Evolutionary conservation across 2,113 vertebrate genomes (phyloP), one percentile per base, ranked within the genome.

Genomic region (Microcebus griseorufus): DNA sequence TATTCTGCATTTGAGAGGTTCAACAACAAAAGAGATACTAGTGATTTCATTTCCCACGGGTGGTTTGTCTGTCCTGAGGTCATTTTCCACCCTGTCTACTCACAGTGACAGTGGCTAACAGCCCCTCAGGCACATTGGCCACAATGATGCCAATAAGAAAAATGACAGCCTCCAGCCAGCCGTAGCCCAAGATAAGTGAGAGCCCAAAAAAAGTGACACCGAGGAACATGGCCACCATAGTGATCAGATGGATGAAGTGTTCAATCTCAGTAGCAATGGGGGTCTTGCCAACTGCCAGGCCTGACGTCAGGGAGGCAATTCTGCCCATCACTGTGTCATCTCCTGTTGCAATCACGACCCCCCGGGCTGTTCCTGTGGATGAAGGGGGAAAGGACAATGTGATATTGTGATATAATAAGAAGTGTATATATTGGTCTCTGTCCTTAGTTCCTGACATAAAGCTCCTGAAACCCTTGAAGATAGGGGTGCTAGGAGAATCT

Each of bases 71-170:
- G 14, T 64, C 53, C 20, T 6, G 16, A 65, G 64, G 34, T 70
- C 48, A 32, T 39, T 75, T 29, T 76, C 39, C 29, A 10, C 48
- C 62, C 32, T 25, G 39, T n/a, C 42, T 69, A 98, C 98, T 98
- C 87, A 98, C 98, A 1, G 98, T 98, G 91, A 98, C 98, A 0
- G 98, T 98, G 89, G 97, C 97, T 90, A 98, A 93, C n/a, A 98
- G 94, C 37, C 98, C 98, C 92, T 98, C 98, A 4, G 98, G 98
- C n/a, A 98, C 98, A 20, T 98, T 98, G 69, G 98, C 98, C 84
- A 98, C 98, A 16, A 98, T 97, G 85, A 98, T 98, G 87, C 98
- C 98, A 20, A 98, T 98, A n/a, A 98, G 98, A 76, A 98, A 98
- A 67, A 98, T 98, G 70, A 98, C 76, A n/a, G 98, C 97, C 39